Base-by-base conservation (phyloP, 2,113 vertebrate species). In the Barbus barbus region DNA sequence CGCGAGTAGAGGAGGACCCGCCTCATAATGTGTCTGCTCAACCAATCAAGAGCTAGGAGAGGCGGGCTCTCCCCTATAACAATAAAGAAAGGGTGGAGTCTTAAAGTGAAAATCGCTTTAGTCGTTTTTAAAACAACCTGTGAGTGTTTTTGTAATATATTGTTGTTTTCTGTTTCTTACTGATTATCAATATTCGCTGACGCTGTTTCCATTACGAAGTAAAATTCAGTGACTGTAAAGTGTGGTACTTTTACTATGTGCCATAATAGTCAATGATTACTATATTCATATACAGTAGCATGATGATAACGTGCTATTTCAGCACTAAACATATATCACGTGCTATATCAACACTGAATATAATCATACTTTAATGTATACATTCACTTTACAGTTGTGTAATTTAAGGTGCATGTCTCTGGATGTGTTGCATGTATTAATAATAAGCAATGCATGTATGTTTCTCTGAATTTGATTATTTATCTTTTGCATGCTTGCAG, bases 1-100 rank as follows among this genome's bases (percentile, higher is more conserved):
- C 38, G 18, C 20, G 61, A 41, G 67, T 24, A 26, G 67, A 28
- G 4, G 33, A 41, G 16, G 53, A 22, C 58, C 58, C 53, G n/a
- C 22, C 13, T 26, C 5, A 44, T n/a, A 11, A 1, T 1, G 4
- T 12, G 9, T 28, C 41, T 1, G 20, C 44, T 74, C 12, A 77
- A 20, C 87, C 85, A 85, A 88, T 86, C 61, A 78, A 58, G 22
- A 51, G 26, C 36, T 9, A n/a, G 46, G 12, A 4, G 16, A 38
- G 73, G 82, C 82, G 78, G 84, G 46, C 67, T 48, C 9, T 63
- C 14, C 7, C 3, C 5, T 18, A 22, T 77, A 24, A 67, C 53
- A 79, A 74, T 26, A 53, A 77, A 82, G 85, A 88, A 84, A 78
- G 74, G 73, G 76, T 31, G 73, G 69, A 61, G 58, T 83, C 69